Evolutionary conservation across 2,113 vertebrate species (phyloP).

Genomic region (Scolopax mira): DNA sequence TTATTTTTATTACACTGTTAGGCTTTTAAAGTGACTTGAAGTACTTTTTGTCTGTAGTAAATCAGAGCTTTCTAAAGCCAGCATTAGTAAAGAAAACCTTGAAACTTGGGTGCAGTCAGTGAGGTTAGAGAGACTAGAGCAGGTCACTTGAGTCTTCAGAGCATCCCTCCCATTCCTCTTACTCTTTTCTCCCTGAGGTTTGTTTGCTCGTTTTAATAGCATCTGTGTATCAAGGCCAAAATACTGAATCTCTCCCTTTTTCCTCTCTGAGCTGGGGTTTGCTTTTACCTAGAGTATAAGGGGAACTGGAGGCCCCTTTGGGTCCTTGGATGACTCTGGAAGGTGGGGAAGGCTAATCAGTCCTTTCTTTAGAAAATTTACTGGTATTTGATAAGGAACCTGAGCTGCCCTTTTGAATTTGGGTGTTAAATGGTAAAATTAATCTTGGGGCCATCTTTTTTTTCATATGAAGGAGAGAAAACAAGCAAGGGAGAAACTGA

Average conservation of each 20-base stretch:
- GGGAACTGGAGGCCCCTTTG: neutral
- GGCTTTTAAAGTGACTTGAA: neutral
- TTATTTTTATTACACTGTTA: neutral
- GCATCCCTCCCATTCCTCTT: neutral
- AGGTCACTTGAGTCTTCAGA: neutral
- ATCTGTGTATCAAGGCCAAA: neutral
- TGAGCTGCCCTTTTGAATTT: neutral
- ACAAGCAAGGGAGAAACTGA: neutral
- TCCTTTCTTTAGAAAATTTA: neutral
- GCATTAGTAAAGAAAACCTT: neutral
- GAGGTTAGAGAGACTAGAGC: neutral
- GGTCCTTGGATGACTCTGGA: neutral
- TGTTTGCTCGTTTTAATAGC: neutral
- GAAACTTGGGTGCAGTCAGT: neutral
- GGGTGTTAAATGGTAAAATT: neutral
- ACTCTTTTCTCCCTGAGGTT: neutral
- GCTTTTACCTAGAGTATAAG: neutral
- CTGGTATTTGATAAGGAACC: neutral
- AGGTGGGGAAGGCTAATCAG: neutral
- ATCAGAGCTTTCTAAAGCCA: slow-evolving; percentile 2
- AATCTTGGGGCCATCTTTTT: neutral
- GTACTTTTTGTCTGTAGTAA: neutral
- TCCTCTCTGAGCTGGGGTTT: neutral
- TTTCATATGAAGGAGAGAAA: neutral
- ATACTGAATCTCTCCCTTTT: neutral